Conservation (phyloP, 2,888 invertebrate species). For the Mesorhabditis spiculigera region DNA sequence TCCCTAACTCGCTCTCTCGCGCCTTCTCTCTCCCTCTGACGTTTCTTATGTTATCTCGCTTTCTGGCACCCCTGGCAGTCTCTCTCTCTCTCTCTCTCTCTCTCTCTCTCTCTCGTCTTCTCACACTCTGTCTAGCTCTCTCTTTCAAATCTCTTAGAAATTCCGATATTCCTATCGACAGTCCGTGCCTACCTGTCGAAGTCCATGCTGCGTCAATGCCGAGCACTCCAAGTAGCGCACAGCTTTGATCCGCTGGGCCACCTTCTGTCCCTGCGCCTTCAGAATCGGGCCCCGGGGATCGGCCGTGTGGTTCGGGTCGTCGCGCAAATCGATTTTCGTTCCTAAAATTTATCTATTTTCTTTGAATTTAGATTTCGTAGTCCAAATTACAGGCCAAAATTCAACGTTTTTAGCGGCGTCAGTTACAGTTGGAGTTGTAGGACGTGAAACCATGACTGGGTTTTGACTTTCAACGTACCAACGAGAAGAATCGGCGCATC, state of each 20-base stretch:
- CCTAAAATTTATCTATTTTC: constrained; percentile 65
- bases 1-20: too few relatives aligned
- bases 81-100: too few relatives aligned
- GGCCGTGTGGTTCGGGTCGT: constrained; percentile 73
- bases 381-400: neutral
- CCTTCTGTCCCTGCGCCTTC: constrained; percentile 95
- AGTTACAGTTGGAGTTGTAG: neutral
- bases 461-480: constrained; percentile 68
- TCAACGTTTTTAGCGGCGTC: neutral
- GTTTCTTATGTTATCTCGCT: too few relatives aligned
- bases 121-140: too few relatives aligned
- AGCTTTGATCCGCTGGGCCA: constrained; percentile 83
- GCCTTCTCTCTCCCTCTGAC: too few relatives aligned
- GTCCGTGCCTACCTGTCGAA: constrained; percentile 72
- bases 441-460: neutral
- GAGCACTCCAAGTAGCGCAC: constrained; percentile 99
- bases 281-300: constrained; percentile 79
- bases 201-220: constrained; percentile 92
- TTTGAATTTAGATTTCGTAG: neutral
- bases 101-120: too few relatives aligned
- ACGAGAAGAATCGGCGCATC: constrained; percentile 97
- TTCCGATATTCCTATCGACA: neutral
- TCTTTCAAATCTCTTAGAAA: too few relatives aligned
- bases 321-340: constrained; percentile 96
- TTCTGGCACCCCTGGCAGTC: too few relatives aligned